These are phyloP conservation scores for Meloidogyne chitwoodi DNA, from an alignment of 1,140 invertebrate species.

Conservation along the genomic window DNA sequence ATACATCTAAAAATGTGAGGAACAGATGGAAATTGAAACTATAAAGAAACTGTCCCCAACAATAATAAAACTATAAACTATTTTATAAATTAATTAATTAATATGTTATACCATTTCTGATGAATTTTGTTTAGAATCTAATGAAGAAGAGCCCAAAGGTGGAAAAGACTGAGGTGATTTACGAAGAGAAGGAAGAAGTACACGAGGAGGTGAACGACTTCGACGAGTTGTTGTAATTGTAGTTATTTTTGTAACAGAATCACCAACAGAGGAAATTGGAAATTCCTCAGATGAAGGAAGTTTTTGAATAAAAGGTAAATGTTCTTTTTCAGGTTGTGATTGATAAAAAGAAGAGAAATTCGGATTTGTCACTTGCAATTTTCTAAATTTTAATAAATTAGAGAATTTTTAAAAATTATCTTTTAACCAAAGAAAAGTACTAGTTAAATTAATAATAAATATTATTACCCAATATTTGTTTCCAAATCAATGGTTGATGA, in stretches of 20 bases:
- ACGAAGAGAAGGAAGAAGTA: background rate
- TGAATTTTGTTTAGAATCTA: background rate
- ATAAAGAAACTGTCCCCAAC: too few species aligned
- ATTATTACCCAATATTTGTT: background rate
- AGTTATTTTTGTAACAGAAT: background rate
- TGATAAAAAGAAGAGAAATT: background rate
- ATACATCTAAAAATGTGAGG: too few species aligned
- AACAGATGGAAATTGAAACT: too few species aligned
- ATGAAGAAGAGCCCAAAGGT: conserved; percentile 4
- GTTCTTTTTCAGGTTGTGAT: background rate
- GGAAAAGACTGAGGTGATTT: conserved; percentile 23
- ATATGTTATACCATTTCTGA: background rate
- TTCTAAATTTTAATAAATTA: background rate
- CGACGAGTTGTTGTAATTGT: background rate
- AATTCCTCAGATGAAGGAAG: background rate
- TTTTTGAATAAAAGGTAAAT: background rate
- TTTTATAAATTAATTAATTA: too few species aligned
- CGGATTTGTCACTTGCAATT: background rate
- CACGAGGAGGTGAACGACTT: background rate
- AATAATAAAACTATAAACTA: too few species aligned
- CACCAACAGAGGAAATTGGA: background rate
- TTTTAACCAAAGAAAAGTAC: background rate
- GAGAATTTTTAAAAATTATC: background rate
- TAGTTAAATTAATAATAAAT: too few species aligned
- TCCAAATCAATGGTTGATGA: background rate